phyloP scores from a whole-genome alignment of 1,140 invertebrate genomes.

The Cotesia chilonis region DNA sequence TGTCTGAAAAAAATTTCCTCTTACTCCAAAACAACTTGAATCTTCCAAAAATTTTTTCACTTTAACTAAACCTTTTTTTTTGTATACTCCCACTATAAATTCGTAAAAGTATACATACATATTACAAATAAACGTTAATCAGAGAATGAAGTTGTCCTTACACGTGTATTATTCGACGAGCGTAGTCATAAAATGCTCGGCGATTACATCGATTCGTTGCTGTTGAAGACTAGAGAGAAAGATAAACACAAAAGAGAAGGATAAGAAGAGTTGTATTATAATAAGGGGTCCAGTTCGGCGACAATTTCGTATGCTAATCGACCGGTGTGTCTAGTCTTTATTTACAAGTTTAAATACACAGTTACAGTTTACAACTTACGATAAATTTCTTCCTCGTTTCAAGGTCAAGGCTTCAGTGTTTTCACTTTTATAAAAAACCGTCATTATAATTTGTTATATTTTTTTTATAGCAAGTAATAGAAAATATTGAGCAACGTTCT shows the following conservation, averaged over 20 bases:
- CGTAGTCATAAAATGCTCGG: slow-evolving; percentile 27
- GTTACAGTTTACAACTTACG: slow-evolving; percentile 3
- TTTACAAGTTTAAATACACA: slow-evolving; percentile 38
- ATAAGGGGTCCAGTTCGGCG: slow-evolving; percentile 4
- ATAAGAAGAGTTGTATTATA: too few species aligned
- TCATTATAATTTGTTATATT: too few species aligned
- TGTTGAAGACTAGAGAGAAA: too few species aligned
- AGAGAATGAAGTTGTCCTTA: slow-evolving; percentile 31
- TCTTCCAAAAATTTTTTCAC: too few species aligned
- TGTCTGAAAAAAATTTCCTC: too few species aligned
- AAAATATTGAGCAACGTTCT: too few species aligned
- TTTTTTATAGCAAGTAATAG: too few species aligned
- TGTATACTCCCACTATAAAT: slow-evolving; percentile 15
- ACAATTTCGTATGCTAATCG: slow-evolving; percentile 41
- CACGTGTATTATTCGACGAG: slow-evolving; percentile 30
- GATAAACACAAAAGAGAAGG: too few species aligned
- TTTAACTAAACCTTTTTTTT: neutral
- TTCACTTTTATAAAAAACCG: too few species aligned
- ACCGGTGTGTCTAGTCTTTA: slow-evolving; percentile 28
- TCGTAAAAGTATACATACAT: slow-evolving; percentile 34
- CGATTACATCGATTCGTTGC: slow-evolving; percentile 35
- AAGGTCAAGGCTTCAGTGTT: too few species aligned
- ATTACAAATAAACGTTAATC: neutral
- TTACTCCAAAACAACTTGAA: too few species aligned
- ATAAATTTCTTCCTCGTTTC: too few species aligned